A percentile compares a stretch with the other conserved stretches of the same genome.
phyloP scores from a whole-genome alignment of 92 coral and sea anemone species.

The Epizoanthus rinbou region DNA sequence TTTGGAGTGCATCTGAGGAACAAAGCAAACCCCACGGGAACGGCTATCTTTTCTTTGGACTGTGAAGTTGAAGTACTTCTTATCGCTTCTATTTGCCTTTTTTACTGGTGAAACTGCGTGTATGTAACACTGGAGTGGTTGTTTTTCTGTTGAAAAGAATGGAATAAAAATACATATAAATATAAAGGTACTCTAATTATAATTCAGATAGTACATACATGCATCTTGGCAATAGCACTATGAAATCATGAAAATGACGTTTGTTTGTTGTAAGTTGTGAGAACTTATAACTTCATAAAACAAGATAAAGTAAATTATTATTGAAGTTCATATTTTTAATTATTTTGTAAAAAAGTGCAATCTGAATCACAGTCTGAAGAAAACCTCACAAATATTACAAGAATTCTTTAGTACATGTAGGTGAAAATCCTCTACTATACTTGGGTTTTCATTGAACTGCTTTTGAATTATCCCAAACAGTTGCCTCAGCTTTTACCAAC shows the following conservation, averaged over 20 bases:
- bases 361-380: constrained; percentile 31
- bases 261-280: constrained; percentile 33
- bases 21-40: constrained; percentile 51
- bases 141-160: constrained; percentile 41
- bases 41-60: constrained; percentile 44
- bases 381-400: constrained; percentile 32
- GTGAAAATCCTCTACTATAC: constrained; percentile 31
- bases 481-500: constrained; percentile 6
- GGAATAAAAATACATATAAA: constrained; percentile 37
- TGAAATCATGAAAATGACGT: constrained; percentile 40
- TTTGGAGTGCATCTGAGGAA: constrained; percentile 48
- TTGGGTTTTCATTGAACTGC: constrained; percentile 40
- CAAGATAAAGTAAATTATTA: constrained; percentile 33
- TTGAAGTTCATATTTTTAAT: constrained; percentile 39
- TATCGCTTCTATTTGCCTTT: constrained; percentile 43
- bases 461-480: constrained; percentile 7
- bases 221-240: constrained; percentile 34
- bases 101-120: constrained; percentile 49
- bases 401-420: constrained; percentile 40
- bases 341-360: constrained; percentile 27
- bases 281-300: constrained; percentile 39
- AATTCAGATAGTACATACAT: constrained; percentile 37
- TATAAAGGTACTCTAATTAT: constrained; percentile 36
- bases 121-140: constrained; percentile 34
- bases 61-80: constrained; percentile 51